Percentiles rank a stretch among this genome's conserved stretches.
Evolutionary conservation across 2,888 invertebrate species (phyloP).

Genomic region (Limnephilus auricula): DNA sequence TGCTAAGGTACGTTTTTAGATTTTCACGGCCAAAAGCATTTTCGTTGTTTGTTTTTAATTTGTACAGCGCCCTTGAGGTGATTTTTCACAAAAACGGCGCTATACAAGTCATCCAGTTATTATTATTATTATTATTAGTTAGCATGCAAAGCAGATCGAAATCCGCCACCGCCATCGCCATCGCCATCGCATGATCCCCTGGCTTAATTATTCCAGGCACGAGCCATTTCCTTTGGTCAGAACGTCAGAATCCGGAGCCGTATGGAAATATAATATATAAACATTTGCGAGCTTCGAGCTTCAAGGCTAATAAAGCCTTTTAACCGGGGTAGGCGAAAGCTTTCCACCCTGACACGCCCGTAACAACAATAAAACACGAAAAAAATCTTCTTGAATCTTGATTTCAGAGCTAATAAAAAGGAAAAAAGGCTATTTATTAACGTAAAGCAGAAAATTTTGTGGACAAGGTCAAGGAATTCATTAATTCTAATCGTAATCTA

Average conservation of each 20-base stretch:
- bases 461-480: neutral
- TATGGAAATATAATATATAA: neutral
- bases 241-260: neutral
- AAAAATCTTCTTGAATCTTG: neutral
- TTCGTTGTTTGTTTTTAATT: too few species aligned
- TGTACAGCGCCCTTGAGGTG: too few species aligned
- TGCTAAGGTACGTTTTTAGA: too few species aligned
- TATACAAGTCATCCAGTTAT: too few species aligned
- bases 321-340: neutral
- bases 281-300: conserved; percentile 2
- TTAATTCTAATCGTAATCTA: neutral
- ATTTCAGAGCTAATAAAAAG: neutral
- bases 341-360: neutral
- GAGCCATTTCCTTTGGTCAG: conserved; percentile 2
- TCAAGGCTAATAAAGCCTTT: neutral
- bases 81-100: too few species aligned
- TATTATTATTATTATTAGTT: too few species aligned
- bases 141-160: neutral
- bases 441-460: neutral
- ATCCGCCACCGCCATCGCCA: conserved; percentile 2
- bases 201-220: neutral
- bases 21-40: too few species aligned
- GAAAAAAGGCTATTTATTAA: neutral
- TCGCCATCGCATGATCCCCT: neutral
- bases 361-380: neutral